phyloP scores from a whole-genome alignment of 2,113 vertebrate species.

The Numida meleagris region DNA sequence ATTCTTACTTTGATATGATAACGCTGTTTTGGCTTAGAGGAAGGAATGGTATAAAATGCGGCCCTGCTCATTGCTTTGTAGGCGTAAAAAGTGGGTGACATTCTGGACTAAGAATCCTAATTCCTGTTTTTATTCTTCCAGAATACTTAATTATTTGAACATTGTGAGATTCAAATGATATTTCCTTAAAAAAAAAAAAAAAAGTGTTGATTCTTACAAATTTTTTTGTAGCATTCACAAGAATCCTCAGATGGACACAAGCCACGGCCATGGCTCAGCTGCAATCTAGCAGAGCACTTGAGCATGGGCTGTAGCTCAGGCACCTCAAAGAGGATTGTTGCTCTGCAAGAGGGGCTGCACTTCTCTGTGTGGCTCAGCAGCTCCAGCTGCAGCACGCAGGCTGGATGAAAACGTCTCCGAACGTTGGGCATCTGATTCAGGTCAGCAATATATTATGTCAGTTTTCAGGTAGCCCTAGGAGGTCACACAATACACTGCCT shows the following conservation, averaged over 20 bases:
- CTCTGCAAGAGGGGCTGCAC: neutral
- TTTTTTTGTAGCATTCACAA: neutral
- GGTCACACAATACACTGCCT: fast-evolving
- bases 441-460: fast-evolving
- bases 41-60: neutral
- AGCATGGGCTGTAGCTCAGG: neutral
- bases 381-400: fast-evolving
- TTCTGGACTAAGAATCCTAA: neutral
- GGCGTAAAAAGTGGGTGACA: neutral
- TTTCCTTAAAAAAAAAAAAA: neutral
- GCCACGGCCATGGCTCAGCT: neutral
- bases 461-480: neutral
- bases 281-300: fast-evolving
- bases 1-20: neutral
- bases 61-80: neutral
- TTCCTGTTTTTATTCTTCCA: neutral
- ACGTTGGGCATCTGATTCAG: neutral
- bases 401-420: no score
- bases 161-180: neutral
- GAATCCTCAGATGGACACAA: neutral
- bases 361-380: neutral
- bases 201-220: neutral
- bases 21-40: neutral
- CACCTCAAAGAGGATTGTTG: neutral
- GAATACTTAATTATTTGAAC: neutral